Percentiles rank a stretch among this genome's conserved stretches.
Conservation (phyloP, 2,113 vertebrate species). For the Aplodontia rufa region DNA sequence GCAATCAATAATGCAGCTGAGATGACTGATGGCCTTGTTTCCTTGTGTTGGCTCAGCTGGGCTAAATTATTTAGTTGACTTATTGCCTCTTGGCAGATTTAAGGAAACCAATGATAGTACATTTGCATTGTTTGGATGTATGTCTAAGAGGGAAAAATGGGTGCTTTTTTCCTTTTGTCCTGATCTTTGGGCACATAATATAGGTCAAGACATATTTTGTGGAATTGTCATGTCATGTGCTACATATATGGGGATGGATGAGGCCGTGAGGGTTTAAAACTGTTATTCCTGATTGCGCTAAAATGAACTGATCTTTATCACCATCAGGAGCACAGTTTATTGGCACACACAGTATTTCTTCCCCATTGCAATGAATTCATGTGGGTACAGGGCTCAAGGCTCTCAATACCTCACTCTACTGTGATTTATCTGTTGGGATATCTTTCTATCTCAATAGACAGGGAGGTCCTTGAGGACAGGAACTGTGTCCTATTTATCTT, state of each 20-base stretch:
- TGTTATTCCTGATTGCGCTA: slow-evolving; percentile 1
- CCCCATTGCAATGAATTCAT: background rate
- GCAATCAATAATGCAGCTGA: slow-evolving; percentile 86
- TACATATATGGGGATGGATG: slow-evolving; percentile 43
- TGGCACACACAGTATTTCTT: background rate
- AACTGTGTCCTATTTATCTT: background rate
- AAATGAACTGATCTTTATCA: slow-evolving; percentile 24
- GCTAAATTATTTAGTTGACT: slow-evolving; percentile 87
- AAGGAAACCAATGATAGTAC: slow-evolving; percentile 77
- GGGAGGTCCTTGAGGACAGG: background rate
- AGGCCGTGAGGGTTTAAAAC: background rate
- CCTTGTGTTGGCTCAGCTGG: slow-evolving; percentile 76
- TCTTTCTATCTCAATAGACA: slow-evolving; percentile 30
- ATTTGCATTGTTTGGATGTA: slow-evolving; percentile 76
- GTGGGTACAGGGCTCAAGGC: background rate
- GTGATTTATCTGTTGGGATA: slow-evolving; percentile 4
- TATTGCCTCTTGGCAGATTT: slow-evolving; percentile 81
- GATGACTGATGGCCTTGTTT: slow-evolving; percentile 88
- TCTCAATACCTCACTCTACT: background rate
- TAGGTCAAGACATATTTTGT: slow-evolving; percentile 35
- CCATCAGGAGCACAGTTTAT: background rate
- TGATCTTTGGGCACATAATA: slow-evolving; percentile 58
- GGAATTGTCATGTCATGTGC: slow-evolving; percentile 40
- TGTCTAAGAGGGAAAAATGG: slow-evolving; percentile 15
- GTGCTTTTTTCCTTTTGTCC: slow-evolving; percentile 24